These are phyloP conservation scores for Hanleya hanleyi DNA, from an alignment of 2,888 invertebrate genomes.

Conservation along the genomic window DNA sequence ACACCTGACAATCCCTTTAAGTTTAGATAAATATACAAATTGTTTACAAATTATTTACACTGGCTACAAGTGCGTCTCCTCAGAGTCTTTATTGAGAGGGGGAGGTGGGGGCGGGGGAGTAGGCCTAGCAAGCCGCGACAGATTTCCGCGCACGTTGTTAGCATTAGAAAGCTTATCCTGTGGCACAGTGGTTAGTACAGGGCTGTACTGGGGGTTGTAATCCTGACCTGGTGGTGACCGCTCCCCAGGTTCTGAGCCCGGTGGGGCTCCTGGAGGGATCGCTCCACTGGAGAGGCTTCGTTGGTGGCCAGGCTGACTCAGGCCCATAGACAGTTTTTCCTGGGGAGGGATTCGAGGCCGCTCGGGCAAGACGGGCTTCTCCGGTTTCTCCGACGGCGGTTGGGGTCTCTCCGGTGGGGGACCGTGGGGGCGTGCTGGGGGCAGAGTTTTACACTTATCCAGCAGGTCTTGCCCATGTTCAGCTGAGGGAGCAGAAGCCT, in stretches of 20 bases:
- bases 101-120: conserved; percentile 1
- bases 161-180: conserved; percentile 5
- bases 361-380: background rate
- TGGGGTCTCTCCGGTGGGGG: conserved; percentile 2
- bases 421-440: background rate
- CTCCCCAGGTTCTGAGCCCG: background rate
- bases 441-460: conserved; percentile 5
- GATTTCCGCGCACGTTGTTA: background rate
- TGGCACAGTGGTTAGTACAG: background rate
- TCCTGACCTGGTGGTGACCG: conserved; percentile 4
- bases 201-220: background rate
- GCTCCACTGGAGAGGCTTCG: background rate
- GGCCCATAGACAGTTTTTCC: background rate
- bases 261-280: background rate
- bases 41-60: no score
- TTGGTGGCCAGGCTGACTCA: conserved; percentile 1
- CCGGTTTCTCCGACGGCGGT: background rate
- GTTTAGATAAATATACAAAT: no score
- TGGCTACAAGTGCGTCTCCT: background rate
- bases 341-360: background rate
- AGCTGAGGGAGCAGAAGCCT: background rate
- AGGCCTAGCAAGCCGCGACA: background rate
- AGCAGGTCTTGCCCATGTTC: background rate
- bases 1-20: no score
- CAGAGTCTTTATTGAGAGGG: conserved; percentile 2